Conservation (phyloP, 2,113 vertebrate genomes). For the Centropristis striata region DNA sequence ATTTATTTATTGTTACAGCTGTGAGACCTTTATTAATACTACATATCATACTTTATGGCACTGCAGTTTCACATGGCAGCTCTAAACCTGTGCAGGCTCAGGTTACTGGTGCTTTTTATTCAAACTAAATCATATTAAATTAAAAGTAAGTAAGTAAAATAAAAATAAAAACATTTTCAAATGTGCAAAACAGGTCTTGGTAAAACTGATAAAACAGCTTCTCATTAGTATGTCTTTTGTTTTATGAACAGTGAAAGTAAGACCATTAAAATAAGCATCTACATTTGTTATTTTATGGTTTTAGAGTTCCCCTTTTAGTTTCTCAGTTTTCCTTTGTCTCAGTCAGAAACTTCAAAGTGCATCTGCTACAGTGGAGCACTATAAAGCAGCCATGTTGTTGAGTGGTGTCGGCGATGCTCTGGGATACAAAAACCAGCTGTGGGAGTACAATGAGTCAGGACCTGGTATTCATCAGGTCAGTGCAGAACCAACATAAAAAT, state of each 20-base stretch:
- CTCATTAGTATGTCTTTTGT: not conserved
- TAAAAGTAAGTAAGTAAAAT: no score
- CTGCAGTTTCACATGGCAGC: no score
- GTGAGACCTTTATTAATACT: no score
- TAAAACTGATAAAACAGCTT: not conserved
- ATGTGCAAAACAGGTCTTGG: no score
- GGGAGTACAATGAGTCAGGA: conserved; percentile 89
- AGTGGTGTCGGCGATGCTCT: conserved; percentile 89
- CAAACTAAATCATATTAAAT: no score
- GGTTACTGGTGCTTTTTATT: no score
- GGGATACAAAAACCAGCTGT: conserved; percentile 86
- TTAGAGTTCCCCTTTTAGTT: not conserved
- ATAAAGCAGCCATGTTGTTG: conserved; percentile 88
- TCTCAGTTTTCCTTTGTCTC: not conserved
- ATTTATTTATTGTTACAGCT: no score
- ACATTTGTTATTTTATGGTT: not conserved
- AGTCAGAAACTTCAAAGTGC: conserved; percentile 7
- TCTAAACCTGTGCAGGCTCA: no score
- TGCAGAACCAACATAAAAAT: not conserved
- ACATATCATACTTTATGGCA: no score
- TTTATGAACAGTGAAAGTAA: not conserved
- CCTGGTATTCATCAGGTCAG: conserved; percentile 85
- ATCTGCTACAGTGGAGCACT: conserved; percentile 73
- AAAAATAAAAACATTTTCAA: no score
- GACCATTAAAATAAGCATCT: not conserved